Evolutionary conservation across 2,797 vertebrate genomes (phyloP).

Genomic region (Neostethus bicornis): DNA sequence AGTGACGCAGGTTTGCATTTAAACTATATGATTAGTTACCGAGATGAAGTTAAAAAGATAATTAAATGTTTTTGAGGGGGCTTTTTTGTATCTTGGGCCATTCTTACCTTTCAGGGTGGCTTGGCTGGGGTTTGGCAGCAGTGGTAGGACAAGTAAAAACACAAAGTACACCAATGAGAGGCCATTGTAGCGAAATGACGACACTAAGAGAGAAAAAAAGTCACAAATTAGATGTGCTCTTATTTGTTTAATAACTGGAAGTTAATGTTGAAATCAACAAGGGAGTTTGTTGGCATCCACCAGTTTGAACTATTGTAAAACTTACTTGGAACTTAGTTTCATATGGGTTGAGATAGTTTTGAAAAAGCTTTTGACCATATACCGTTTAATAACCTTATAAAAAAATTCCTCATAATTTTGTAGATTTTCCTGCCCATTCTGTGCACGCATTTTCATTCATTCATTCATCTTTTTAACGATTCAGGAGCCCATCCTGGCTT

Average conservation of each 20-base stretch:
- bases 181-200: constrained; percentile 72
- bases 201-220: constrained; percentile 59
- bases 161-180: constrained; percentile 76
- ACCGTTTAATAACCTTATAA: no score
- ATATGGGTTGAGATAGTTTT: no score
- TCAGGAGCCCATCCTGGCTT: no score
- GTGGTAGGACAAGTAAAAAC: constrained; percentile 71
- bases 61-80: neutral
- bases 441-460: no score
- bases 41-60: neutral
- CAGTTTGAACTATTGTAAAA: no score
- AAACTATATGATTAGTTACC: neutral
- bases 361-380: no score
- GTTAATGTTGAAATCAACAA: no score
- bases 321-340: no score
- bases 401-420: no score
- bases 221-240: constrained; percentile 1
- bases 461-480: no score
- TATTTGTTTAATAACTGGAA: neutral
- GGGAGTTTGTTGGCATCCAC: no score
- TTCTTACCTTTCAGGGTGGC: constrained; percentile 72
- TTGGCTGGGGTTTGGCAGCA: constrained; percentile 67
- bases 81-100: neutral
- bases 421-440: no score
- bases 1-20: neutral